A percentile compares a stretch with the other conserved stretches of the same genome.
Evolutionary conservation across 2,113 vertebrate species (phyloP).

Genomic region (Elephantulus edwardii): DNA sequence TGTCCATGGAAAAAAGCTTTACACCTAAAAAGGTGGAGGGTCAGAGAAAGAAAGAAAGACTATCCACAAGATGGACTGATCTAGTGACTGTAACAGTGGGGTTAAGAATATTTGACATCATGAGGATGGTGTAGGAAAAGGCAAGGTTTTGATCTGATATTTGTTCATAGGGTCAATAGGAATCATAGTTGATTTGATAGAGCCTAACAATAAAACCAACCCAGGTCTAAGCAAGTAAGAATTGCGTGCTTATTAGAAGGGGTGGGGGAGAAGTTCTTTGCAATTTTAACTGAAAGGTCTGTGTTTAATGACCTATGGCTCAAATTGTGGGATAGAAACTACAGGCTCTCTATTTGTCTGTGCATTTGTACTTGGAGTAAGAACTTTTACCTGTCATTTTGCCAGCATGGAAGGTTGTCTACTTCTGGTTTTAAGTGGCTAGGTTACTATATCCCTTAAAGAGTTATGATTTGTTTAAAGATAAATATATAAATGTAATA

Average conservation of each 20-base stretch:
- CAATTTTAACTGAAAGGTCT: not conserved
- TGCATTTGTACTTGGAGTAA: not conserved
- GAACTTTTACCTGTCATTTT: not conserved
- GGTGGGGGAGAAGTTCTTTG: not conserved
- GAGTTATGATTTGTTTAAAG: not conserved
- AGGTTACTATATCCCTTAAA: not conserved
- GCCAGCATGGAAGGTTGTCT: not conserved
- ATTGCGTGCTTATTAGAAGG: not conserved
- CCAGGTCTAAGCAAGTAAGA: not conserved
- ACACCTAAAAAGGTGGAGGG: no score
- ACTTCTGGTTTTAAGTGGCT: not conserved
- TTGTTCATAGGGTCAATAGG: no score
- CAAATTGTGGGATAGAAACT: not conserved
- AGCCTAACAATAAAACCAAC: no score
- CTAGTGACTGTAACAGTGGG: no score
- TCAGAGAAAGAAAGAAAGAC: no score
- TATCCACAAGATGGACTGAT: no score
- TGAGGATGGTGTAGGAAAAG: no score
- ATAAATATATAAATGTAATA: slow-evolving; percentile 11
- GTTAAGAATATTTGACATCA: no score
- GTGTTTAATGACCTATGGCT: not conserved
- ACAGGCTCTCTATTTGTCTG: not conserved
- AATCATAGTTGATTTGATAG: no score
- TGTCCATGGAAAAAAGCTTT: no score
- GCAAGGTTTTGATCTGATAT: no score